phyloP scores from a whole-genome alignment of 2,888 invertebrate species.

The Scaptomyza cyrtandrae region DNA sequence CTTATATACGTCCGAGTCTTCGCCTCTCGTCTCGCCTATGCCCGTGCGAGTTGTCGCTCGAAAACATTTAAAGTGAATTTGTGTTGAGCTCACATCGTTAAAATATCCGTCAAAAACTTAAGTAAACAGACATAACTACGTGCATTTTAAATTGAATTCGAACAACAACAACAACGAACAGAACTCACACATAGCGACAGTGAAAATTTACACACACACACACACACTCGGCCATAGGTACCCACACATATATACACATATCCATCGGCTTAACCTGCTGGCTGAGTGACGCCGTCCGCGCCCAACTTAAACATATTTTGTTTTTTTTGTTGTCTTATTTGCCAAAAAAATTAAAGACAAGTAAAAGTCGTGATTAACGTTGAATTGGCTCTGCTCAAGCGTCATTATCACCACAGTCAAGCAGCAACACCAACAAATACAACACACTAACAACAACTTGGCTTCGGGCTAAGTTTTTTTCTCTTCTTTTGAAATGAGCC shows the following conservation, averaged over 20 bases:
- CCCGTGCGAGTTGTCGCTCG: conserved; percentile 56
- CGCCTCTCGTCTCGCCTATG: conserved; percentile 15
- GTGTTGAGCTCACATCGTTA: conserved; percentile 81
- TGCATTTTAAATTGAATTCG: conserved; percentile 81
- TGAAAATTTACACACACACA: conserved; percentile 76
- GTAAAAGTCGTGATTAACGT: conserved; percentile 80
- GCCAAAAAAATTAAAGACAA: conserved; percentile 82
- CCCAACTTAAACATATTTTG: conserved; percentile 55
- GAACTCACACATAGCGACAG: conserved; percentile 60
- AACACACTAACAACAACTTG: conserved; percentile 25
- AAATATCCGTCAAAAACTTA: conserved; percentile 82
- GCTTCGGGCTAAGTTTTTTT: conserved; percentile 44
- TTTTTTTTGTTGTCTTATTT: conserved; percentile 65
- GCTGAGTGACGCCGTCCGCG: conserved; percentile 65
- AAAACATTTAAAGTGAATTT: conserved; percentile 81
- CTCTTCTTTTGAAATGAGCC: conserved; percentile 36
- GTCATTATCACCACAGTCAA: conserved; percentile 71
- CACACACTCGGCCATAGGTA: conserved; percentile 41
- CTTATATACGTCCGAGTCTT: conserved; percentile 14
- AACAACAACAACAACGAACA: conserved; percentile 55
- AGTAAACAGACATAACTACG: conserved; percentile 80
- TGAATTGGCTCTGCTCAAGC: conserved; percentile 72
- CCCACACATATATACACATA: conserved; percentile 16
- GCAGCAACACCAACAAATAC: conserved; percentile 28
- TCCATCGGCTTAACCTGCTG: conserved; percentile 58